These are phyloP conservation scores for Frankliniella fusca DNA, from an alignment of 2,888 invertebrate species.

Conservation along the genomic window DNA sequence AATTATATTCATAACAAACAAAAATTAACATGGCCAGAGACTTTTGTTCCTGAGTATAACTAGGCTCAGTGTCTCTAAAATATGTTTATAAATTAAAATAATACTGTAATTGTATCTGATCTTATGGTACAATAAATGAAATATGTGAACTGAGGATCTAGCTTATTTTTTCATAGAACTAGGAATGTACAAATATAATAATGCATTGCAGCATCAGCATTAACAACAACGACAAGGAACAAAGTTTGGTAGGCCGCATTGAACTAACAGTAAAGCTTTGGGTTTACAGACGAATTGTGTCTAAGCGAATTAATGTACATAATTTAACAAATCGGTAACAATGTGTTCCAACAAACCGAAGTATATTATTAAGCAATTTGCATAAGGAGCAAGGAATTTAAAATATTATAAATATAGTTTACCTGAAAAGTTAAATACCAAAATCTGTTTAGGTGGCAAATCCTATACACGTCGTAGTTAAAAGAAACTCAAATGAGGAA, in stretches of 20 bases:
- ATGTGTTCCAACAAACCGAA: too few relatives aligned
- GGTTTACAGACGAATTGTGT: background rate
- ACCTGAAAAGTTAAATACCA: too few relatives aligned
- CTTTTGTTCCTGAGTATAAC: slow-evolving; percentile 19
- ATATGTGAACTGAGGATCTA: background rate
- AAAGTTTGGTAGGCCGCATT: background rate
- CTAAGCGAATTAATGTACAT: background rate
- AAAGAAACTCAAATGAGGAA: too few relatives aligned
- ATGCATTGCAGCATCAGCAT: slow-evolving; percentile 19
- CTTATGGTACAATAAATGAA: slow-evolving; percentile 5
- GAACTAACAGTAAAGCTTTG: background rate
- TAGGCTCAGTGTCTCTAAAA: slow-evolving; percentile 22
- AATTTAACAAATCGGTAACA: background rate
- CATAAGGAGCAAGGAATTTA: too few relatives aligned
- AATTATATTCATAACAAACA: slow-evolving; percentile 25
- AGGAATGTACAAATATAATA: background rate
- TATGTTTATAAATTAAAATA: slow-evolving; percentile 26
- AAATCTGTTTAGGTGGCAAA: too few relatives aligned
- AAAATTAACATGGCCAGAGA: slow-evolving; percentile 25
- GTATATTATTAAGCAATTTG: too few relatives aligned
- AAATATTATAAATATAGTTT: too few relatives aligned
- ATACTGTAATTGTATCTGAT: slow-evolving; percentile 23
- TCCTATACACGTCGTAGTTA: too few relatives aligned
- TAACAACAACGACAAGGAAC: slow-evolving; percentile 20
- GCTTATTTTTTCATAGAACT: background rate